Conservation (phyloP, 2,113 vertebrate species). For the Cepphus grylle region DNA sequence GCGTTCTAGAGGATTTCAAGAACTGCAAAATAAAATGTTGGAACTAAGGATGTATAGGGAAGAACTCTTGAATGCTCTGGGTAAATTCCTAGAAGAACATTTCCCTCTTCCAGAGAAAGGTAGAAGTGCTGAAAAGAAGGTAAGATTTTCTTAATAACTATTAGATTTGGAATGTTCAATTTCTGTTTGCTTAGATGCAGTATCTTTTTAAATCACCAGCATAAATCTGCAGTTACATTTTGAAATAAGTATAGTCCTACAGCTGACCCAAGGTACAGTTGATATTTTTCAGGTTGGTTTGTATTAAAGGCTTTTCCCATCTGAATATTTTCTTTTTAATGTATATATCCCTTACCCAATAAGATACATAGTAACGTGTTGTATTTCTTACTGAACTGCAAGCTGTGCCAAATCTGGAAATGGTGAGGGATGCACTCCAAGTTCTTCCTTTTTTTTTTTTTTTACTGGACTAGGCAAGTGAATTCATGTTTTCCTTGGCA, state of each 20-base stretch:
- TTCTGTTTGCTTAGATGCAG: neutral
- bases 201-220: neutral
- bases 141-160: slow-evolving; percentile 6
- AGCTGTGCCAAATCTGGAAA: neutral
- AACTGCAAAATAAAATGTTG: slow-evolving; percentile 38
- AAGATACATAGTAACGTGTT: neutral
- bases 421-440: neutral
- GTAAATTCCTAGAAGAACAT: slow-evolving; percentile 65
- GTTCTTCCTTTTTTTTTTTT: neutral
- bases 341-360: neutral
- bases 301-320: neutral
- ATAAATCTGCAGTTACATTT: neutral
- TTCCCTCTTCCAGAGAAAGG: slow-evolving; percentile 62
- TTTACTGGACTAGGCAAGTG: neutral
- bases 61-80: slow-evolving; percentile 48
- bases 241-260: neutral
- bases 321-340: neutral
- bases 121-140: slow-evolving; percentile 5
- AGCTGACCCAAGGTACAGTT: neutral
- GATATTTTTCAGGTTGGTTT: neutral
- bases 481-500: slow-evolving; percentile 41
- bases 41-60: slow-evolving; percentile 32
- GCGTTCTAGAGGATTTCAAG: neutral
- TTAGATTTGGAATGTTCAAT: neutral
- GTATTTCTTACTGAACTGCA: neutral